These are phyloP conservation scores for Arion vulgaris DNA, from an alignment of 1,140 invertebrate species.

Conservation along the genomic window DNA sequence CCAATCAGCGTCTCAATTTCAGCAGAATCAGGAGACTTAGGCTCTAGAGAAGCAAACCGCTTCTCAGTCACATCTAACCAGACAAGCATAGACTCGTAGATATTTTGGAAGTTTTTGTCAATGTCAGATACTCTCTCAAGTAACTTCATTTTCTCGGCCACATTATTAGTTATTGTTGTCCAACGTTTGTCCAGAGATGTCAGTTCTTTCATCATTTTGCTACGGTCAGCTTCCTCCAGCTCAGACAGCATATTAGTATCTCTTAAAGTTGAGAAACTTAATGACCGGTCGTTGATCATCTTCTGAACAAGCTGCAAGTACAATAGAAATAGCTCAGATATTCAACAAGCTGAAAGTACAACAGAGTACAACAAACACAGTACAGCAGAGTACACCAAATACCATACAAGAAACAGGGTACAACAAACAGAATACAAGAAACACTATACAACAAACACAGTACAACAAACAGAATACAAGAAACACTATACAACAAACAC, in stretches of 20 bases:
- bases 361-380: no score
- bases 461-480: no score
- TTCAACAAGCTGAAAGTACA: neutral
- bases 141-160: slow-evolving; percentile 86
- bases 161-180: slow-evolving; percentile 76
- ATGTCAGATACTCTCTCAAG: slow-evolving; percentile 79
- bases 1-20: slow-evolving; percentile 61
- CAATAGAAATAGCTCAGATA: neutral
- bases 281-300: slow-evolving; percentile 93
- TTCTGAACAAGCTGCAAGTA: slow-evolving; percentile 89
- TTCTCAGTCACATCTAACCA: slow-evolving; percentile 93
- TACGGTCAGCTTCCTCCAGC: slow-evolving; percentile 80
- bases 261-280: slow-evolving; percentile 83
- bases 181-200: slow-evolving; percentile 87
- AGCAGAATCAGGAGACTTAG: slow-evolving; percentile 76
- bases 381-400: no score
- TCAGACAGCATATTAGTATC: slow-evolving; percentile 59
- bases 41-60: slow-evolving; percentile 89
- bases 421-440: no score
- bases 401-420: no score
- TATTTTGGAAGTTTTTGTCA: slow-evolving; percentile 80
- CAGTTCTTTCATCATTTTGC: slow-evolving; percentile 90
- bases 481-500: no score
- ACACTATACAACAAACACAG: no score
- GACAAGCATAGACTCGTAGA: slow-evolving; percentile 86